Conservation (phyloP, 2,113 vertebrate species). For the Oncorhynchus kisutch region DNA sequence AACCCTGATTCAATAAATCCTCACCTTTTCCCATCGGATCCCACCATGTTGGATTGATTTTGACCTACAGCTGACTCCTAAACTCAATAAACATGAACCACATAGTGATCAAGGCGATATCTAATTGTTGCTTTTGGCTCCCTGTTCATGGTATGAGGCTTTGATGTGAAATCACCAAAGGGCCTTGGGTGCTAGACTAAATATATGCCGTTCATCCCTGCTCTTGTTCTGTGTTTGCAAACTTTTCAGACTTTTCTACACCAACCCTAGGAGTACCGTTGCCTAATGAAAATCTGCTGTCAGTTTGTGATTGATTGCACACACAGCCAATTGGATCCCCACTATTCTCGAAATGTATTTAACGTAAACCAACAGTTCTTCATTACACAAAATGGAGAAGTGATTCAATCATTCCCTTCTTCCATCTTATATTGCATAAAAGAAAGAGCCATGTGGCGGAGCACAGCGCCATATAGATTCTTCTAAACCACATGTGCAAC, state of each 20-base stretch:
- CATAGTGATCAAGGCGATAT: slow-evolving; percentile 68
- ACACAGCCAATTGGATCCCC: slow-evolving; percentile 80
- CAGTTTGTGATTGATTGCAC: slow-evolving; percentile 77
- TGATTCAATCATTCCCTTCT: slow-evolving; percentile 81
- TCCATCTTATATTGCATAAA: slow-evolving; percentile 80
- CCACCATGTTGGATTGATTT: slow-evolving; percentile 49
- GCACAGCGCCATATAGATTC: slow-evolving; percentile 83
- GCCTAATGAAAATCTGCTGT: slow-evolving; percentile 76
- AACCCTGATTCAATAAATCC: slow-evolving; percentile 68
- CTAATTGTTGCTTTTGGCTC: slow-evolving; percentile 77
- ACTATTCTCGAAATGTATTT: slow-evolving; percentile 80
- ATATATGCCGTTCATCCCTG: slow-evolving; percentile 62
- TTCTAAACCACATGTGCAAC: slow-evolving; percentile 87
- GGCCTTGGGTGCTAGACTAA: slow-evolving; percentile 69
- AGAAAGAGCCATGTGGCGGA: slow-evolving; percentile 82
- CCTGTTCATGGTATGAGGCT: slow-evolving; percentile 38
- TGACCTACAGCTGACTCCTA: slow-evolving; percentile 61
- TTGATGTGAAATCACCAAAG: slow-evolving; percentile 68
- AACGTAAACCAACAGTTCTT: slow-evolving; percentile 81
- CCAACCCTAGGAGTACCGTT: slow-evolving; percentile 27
- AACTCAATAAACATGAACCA: slow-evolving; percentile 72
- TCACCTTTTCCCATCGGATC: slow-evolving; percentile 43
- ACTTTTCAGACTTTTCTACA: slow-evolving; percentile 55
- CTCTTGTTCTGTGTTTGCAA: slow-evolving; percentile 55
- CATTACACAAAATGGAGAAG: slow-evolving; percentile 83